Evolutionary conservation across 2,797 vertebrate genomes (phyloP).

Genomic region (Siniperca scherzeri): DNA sequence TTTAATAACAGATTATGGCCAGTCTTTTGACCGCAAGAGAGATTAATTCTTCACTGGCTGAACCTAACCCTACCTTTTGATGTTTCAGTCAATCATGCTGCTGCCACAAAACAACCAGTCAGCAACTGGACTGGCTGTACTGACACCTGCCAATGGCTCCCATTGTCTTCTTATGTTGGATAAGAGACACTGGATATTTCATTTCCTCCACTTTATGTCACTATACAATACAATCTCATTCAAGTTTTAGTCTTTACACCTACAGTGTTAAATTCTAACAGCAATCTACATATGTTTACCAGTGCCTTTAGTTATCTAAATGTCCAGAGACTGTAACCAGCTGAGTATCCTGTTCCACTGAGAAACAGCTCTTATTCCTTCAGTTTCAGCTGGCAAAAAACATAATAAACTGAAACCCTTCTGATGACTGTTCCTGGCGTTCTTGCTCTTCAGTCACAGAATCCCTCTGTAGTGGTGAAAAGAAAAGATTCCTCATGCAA

Average conservation of each 20-base stretch:
- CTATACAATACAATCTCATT: not conserved
- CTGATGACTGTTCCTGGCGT: not conserved
- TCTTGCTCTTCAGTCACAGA: no score
- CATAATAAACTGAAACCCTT: not conserved
- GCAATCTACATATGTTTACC: not conserved
- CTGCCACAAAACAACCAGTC: not conserved
- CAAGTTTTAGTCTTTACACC: not conserved
- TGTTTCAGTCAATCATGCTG: not conserved
- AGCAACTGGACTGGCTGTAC: not conserved
- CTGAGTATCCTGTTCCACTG: not conserved
- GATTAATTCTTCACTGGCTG: not conserved
- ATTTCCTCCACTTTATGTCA: not conserved
- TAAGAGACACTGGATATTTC: not conserved
- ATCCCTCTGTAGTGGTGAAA: no score
- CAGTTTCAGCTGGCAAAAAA: slow-evolving; percentile 12
- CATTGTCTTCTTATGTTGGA: no score
- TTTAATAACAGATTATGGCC: no score
- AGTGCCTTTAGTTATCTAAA: not conserved
- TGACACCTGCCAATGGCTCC: not conserved
- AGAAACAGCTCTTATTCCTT: not conserved
- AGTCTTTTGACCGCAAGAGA: not conserved
- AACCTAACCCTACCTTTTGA: no score
- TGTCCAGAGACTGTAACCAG: not conserved
- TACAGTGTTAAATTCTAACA: not conserved
- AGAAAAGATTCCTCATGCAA: no score